Conservation (phyloP, 2,797 vertebrate species). For the Oophaga sylvatica region DNA sequence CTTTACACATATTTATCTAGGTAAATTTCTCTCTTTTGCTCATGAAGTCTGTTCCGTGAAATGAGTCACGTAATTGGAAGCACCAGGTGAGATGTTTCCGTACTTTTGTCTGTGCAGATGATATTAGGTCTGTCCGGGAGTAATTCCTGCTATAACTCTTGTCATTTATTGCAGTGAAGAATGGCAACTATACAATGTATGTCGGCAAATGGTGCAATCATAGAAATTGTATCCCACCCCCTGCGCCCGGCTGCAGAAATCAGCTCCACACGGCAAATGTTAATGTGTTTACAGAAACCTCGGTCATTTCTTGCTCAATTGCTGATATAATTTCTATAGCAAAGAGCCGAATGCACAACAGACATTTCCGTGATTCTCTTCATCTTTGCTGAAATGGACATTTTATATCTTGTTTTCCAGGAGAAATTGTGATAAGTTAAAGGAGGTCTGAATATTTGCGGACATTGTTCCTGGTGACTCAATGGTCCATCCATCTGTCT, state of each 20-base stretch:
- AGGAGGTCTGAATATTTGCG: no score
- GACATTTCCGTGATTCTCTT: background rate
- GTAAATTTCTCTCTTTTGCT: background rate
- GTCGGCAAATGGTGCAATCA: background rate
- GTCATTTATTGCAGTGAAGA: background rate
- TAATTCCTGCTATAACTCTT: background rate
- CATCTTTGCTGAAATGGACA: no score
- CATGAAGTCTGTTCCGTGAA: background rate
- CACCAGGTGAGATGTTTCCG: background rate
- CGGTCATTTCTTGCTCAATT: conserved; percentile 6
- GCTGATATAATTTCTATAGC: background rate
- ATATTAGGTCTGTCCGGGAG: background rate
- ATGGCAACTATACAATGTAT: background rate
- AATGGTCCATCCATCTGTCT: no score
- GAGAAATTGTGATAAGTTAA: no score
- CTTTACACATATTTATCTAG: no score
- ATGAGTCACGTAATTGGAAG: background rate
- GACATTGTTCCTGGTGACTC: no score
- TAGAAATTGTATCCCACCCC: background rate
- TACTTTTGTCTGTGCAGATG: background rate
- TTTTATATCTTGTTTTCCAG: no score
- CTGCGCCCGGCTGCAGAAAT: background rate
- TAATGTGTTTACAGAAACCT: background rate
- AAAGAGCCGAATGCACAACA: background rate
- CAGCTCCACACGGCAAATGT: background rate